These are phyloP conservation scores for Muscicapa adusta DNA, from an alignment of 2,113 vertebrate genomes.

Conservation along the genomic window DNA sequence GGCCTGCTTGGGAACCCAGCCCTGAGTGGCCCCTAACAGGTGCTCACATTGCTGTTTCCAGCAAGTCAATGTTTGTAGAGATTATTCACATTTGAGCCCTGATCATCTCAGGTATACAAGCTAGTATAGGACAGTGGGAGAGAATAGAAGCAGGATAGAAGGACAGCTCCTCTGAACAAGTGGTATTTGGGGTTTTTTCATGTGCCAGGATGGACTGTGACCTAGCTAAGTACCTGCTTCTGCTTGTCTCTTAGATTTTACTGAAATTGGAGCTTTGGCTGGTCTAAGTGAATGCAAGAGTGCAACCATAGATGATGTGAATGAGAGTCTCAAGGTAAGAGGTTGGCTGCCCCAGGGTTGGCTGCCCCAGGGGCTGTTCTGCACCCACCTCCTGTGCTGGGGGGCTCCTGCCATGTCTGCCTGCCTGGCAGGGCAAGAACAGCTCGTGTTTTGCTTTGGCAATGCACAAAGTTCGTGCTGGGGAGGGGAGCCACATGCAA, in stretches of 20 bases:
- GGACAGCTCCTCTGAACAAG: not conserved
- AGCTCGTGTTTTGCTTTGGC: rapidly evolving
- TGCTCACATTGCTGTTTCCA: not conserved
- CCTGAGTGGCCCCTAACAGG: rapidly evolving
- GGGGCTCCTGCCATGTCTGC: rapidly evolving
- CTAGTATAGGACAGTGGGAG: not conserved
- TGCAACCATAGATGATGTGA: not conserved
- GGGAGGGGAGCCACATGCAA: rapidly evolving
- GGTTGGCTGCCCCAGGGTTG: not conserved
- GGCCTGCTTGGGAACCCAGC: not conserved
- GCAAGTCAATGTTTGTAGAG: not conserved
- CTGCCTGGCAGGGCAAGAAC: not conserved
- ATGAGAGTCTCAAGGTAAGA: not conserved
- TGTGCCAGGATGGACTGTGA: not conserved
- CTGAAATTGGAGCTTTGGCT: not conserved
- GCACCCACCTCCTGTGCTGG: too few relatives aligned
- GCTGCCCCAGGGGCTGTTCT: not conserved
- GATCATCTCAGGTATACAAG: not conserved
- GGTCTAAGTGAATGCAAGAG: not conserved
- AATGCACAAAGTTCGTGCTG: rapidly evolving
- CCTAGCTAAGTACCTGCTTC: not conserved
- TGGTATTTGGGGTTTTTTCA: not conserved
- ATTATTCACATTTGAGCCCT: not conserved
- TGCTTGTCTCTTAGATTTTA: not conserved
- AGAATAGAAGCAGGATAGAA: not conserved